phyloP scores from a whole-genome alignment of 2,113 vertebrate genomes.

The Octodon degus region DNA sequence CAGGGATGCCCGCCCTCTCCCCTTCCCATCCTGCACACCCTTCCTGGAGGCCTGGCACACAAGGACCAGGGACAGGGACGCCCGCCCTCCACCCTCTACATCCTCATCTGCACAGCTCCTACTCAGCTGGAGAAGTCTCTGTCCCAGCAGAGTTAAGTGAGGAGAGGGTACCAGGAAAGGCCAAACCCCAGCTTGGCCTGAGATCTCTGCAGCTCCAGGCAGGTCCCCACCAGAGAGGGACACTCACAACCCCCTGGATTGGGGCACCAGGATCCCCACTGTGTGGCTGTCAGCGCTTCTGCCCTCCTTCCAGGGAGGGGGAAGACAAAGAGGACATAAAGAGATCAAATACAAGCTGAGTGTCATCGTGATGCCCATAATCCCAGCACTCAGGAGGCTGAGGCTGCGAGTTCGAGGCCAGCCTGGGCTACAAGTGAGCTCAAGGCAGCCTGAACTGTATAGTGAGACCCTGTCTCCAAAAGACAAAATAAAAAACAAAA shows the following conservation, averaged over 20 bases:
- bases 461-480: neutral
- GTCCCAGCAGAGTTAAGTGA: neutral
- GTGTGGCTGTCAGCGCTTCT: neutral
- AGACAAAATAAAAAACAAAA: neutral
- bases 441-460: neutral
- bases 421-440: neutral
- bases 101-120: neutral
- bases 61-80: neutral
- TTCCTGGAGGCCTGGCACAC: neutral
- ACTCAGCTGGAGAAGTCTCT: neutral
- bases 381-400: neutral
- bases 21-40: neutral
- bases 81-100: neutral
- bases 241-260: neutral
- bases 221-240: neutral
- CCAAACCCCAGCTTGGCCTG: neutral
- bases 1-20: neutral
- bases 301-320: neutral
- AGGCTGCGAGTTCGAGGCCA: neutral
- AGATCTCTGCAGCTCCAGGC: neutral
- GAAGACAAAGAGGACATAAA: neutral
- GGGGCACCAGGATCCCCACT: neutral
- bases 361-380: neutral
- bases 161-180: neutral
- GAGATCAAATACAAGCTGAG: neutral